These are phyloP conservation scores for Rambutsinella grinnellia DNA, from an alignment of 2,888 invertebrate genomes.

Conservation along the genomic window DNA sequence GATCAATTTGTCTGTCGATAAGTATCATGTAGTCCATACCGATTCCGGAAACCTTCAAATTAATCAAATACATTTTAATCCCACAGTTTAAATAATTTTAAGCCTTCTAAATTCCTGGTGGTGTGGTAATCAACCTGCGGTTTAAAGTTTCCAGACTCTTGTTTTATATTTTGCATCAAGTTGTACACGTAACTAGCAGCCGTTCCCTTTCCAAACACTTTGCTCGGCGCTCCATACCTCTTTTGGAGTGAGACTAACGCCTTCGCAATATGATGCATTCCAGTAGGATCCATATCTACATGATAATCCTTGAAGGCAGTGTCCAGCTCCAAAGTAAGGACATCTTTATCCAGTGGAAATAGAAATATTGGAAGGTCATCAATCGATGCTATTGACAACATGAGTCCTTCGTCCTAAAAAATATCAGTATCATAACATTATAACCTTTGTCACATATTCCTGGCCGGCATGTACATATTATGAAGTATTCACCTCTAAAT, in stretches of 20 bases:
- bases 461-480: too few species aligned
- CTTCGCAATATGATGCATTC: conserved; percentile 88
- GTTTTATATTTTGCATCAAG: conserved; percentile 80
- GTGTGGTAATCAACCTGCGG: conserved; percentile 69
- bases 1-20: conserved; percentile 91
- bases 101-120: neutral
- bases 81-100: neutral
- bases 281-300: conserved; percentile 90
- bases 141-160: conserved; percentile 74
- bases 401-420: conserved; percentile 80
- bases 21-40: conserved; percentile 91
- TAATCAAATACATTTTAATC: neutral
- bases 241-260: conserved; percentile 88
- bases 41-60: conserved; percentile 67
- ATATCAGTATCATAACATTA: conserved; percentile 16
- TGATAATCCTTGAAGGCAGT: conserved; percentile 85
- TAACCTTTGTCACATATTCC: conserved; percentile 1
- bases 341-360: conserved; percentile 91
- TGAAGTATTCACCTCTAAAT: conserved; percentile 73
- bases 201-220: conserved; percentile 89
- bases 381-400: conserved; percentile 80
- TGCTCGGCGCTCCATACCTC: conserved; percentile 89
- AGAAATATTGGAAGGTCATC: conserved; percentile 90
- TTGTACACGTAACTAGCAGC: conserved; percentile 92
- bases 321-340: conserved; percentile 91